A percentile compares a stretch with the other conserved stretches of the same genome.
phyloP scores from a whole-genome alignment of 1,140 invertebrate genomes.

The Patella vulgata region DNA sequence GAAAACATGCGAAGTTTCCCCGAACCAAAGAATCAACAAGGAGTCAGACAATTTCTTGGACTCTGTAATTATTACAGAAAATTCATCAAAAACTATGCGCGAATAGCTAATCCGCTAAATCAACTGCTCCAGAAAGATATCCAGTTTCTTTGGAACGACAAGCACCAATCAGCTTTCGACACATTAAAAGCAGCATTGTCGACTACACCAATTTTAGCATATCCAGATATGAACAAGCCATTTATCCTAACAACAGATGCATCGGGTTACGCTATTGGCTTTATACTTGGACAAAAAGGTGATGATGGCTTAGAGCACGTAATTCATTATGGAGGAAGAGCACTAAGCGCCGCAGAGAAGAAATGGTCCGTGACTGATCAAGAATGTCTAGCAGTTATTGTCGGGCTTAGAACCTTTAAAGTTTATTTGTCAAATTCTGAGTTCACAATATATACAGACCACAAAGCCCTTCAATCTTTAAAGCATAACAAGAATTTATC shows the following conservation, averaged over 20 bases:
- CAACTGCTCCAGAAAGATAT: conserved; percentile 14
- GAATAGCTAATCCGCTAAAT: conserved; percentile 14
- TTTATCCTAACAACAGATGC: conserved; percentile 35
- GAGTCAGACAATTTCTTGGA: conserved; percentile 28
- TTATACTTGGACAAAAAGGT: conserved; percentile 16
- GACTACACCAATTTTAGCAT: conserved; percentile 22
- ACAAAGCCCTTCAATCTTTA: conserved; percentile 17
- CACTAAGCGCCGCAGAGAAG: conserved; percentile 12
- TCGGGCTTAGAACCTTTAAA: conserved; percentile 20
- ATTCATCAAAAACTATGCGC: conserved; percentile 30
- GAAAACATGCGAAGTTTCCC: conserved; percentile 19
- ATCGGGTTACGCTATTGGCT: conserved; percentile 18
- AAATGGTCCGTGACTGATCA: conserved; percentile 19
- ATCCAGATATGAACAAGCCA: conserved; percentile 17
- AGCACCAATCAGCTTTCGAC: conserved; percentile 22
- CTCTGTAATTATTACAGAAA: conserved; percentile 29
- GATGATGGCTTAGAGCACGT: conserved; percentile 7
- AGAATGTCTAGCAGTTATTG: conserved; percentile 28
- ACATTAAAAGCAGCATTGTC: conserved; percentile 16
- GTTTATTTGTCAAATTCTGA: conserved; percentile 18
- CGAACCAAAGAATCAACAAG: conserved; percentile 15
- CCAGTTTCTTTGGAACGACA: conserved; percentile 19
- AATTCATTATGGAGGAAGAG: conserved; percentile 14
- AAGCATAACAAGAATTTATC: conserved; percentile 18
- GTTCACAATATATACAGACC: conserved; percentile 29